Conservation (phyloP, 37 sponge, comb jelly and placozoan genomes). For the Eunapius fragilis region DNA sequence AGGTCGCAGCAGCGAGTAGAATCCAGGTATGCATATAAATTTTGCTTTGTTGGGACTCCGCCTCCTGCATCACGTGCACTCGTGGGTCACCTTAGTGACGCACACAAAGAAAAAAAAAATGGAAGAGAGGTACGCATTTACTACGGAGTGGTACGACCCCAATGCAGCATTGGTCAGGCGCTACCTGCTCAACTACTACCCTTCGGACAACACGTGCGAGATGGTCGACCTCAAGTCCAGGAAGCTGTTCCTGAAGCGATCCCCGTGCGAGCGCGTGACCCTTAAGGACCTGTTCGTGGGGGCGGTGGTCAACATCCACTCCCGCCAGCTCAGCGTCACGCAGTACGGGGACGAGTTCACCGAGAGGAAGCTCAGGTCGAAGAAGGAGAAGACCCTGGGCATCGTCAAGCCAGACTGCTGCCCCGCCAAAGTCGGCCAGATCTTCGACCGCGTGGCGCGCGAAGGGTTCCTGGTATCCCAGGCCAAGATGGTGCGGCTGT, state of each 20-base stretch:
- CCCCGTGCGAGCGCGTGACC: slow-evolving; percentile 55
- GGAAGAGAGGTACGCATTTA: slow-evolving; percentile 86
- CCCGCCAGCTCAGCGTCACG: slow-evolving; percentile 86
- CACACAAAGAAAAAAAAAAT: slow-evolving; percentile 4
- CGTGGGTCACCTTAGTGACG: too few relatives aligned
- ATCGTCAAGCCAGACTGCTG: slow-evolving; percentile 89
- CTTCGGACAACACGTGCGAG: slow-evolving; percentile 80
- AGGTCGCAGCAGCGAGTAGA: background rate
- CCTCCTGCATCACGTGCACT: too few relatives aligned
- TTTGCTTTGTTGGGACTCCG: too few relatives aligned
- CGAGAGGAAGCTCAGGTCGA: slow-evolving; percentile 55
- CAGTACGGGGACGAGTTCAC: slow-evolving; percentile 95
- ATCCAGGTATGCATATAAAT: too few relatives aligned
- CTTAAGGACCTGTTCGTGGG: slow-evolving; percentile 85
- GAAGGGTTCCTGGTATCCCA: slow-evolving; percentile 79
- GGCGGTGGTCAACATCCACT: slow-evolving; percentile 83
- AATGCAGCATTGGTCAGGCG: slow-evolving; percentile 84
- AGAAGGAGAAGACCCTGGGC: slow-evolving; percentile 83
- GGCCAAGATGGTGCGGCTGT: slow-evolving; percentile 78
- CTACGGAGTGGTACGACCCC: slow-evolving; percentile 95
- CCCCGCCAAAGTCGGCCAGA: slow-evolving; percentile 68
- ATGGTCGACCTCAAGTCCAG: slow-evolving; percentile 92
- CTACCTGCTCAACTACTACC: slow-evolving; percentile 91
- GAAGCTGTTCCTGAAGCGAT: slow-evolving; percentile 86
- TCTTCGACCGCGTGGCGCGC: slow-evolving; percentile 43